Percentiles rank a stretch among this genome's conserved stretches.
Evolutionary conservation across 2,113 vertebrate genomes (phyloP).

Genomic region (Paraplagusia blochii): DNA sequence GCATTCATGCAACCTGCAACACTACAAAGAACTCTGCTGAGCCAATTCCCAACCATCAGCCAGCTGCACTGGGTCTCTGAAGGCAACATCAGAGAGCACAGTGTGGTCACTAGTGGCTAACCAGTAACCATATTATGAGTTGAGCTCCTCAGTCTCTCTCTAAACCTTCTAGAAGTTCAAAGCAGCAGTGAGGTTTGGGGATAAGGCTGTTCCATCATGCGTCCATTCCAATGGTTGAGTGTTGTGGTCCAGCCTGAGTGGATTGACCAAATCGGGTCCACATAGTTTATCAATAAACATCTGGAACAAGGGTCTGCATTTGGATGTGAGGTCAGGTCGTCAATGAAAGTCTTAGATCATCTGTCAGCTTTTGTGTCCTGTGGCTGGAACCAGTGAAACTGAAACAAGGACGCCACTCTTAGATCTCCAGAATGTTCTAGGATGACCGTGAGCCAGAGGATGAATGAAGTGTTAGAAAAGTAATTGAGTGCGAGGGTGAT

Average conservation of each 20-base stretch:
- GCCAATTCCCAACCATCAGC: constrained; percentile 65
- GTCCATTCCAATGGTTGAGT: constrained; percentile 62
- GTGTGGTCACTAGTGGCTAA: constrained; percentile 77
- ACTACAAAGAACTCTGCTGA: constrained; percentile 68
- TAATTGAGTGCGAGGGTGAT: constrained; percentile 5
- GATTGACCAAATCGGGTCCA: constrained; percentile 49
- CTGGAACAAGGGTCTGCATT: constrained; percentile 42
- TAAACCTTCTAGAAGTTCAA: constrained; percentile 74
- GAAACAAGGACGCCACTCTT: constrained; percentile 20
- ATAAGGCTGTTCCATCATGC: constrained; percentile 67
- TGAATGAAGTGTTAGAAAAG: constrained; percentile 13
- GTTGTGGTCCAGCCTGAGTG: constrained; percentile 53
- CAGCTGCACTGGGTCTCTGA: constrained; percentile 69
- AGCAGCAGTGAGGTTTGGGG: constrained; percentile 66
- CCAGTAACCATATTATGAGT: constrained; percentile 79
- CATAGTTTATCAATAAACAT: constrained; percentile 70
- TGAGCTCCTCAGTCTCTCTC: constrained; percentile 69
- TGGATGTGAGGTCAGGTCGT: constrained; percentile 56
- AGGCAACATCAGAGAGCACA: constrained; percentile 78
- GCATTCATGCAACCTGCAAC: constrained; percentile 66
- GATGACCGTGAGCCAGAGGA: constrained; percentile 3
- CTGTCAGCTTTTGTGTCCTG: constrained; percentile 17
- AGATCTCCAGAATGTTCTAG: constrained; percentile 21
- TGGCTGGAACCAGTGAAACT: constrained; percentile 1
- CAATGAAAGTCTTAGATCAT: constrained; percentile 38